These are phyloP conservation scores for Oncorhynchus kisutch DNA, from an alignment of 2,113 vertebrate genomes.

Conservation along the genomic window DNA sequence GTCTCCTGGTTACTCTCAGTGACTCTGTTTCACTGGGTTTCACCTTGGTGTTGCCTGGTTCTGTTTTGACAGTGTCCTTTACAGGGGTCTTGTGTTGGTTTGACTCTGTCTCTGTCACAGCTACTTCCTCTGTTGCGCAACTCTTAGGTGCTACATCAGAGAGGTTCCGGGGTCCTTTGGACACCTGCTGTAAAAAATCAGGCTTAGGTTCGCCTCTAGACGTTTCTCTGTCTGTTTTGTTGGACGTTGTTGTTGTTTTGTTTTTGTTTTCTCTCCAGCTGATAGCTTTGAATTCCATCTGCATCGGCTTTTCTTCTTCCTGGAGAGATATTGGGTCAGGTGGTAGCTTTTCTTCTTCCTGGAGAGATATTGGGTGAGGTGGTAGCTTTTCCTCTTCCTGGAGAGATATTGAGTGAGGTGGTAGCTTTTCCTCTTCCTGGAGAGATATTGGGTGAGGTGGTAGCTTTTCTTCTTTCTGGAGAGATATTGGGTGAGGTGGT, in stretches of 20 bases:
- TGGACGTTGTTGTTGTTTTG: constrained; percentile 26
- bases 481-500: constrained; percentile 27
- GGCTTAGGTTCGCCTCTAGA: constrained; percentile 18
- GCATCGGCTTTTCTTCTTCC: constrained; percentile 59
- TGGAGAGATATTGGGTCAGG: constrained; percentile 62
- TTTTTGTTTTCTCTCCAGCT: constrained; percentile 67
- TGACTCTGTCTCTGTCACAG: constrained; percentile 6
- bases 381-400: too few species aligned
- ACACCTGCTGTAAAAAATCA: constrained; percentile 10
- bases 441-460: constrained; percentile 12
- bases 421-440: too few species aligned
- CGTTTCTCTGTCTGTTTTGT: constrained; percentile 25
- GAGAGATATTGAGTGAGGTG: too few species aligned
- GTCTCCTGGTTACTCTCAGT: too few species aligned
- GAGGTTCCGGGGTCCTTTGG: constrained; percentile 26
- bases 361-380: too few species aligned
- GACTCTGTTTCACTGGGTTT: constrained; percentile 22
- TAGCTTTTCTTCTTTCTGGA: constrained; percentile 39
- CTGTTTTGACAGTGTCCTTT: constrained; percentile 14
- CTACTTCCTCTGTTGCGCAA: constrained; percentile 7
- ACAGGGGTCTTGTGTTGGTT: constrained; percentile 25
- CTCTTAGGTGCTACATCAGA: constrained; percentile 23
- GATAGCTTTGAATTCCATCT: constrained; percentile 77
- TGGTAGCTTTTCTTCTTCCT: too few species aligned
- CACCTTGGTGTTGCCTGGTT: constrained; percentile 21